A percentile compares a stretch with the other conserved stretches of the same genome.
These are phyloP conservation scores for Lethenteron reissneri DNA, from an alignment of 2,113 vertebrate genomes.

Conservation along the genomic window DNA sequence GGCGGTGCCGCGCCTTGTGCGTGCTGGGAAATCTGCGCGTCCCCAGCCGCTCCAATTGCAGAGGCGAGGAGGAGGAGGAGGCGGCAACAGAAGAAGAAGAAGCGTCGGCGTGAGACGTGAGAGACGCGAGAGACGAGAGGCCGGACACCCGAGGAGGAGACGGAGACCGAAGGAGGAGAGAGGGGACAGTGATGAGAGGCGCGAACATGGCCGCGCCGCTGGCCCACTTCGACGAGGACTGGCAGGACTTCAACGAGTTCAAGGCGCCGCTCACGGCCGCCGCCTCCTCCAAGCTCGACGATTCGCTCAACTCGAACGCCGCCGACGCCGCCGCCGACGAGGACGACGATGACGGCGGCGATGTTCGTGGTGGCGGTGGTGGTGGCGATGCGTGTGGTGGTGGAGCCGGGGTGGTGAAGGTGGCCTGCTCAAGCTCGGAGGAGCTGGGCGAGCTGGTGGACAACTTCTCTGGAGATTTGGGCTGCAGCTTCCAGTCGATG, in stretches of 20 bases:
- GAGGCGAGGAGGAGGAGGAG: no score
- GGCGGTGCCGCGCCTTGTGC: no score
- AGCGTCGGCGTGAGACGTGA: no score
- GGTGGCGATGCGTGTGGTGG: no score
- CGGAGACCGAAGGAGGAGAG: not conserved
- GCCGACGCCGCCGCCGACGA: no score
- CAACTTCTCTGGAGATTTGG: slow-evolving; percentile 61
- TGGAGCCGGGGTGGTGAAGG: slow-evolving; percentile 15
- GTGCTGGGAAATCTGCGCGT: no score
- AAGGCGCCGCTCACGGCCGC: slow-evolving; percentile 17
- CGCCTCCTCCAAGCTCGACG: slow-evolving; percentile 16
- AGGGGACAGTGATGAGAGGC: slow-evolving; percentile 7
- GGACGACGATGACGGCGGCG: slow-evolving; percentile 33
- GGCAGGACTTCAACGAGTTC: slow-evolving; percentile 36
- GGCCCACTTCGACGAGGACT: slow-evolving; percentile 70
- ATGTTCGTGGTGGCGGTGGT: slow-evolving; percentile 12
- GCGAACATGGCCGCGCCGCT: slow-evolving; percentile 55
- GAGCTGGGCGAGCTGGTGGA: slow-evolving; percentile 77
- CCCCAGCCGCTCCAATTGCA: no score
- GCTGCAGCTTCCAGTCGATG: slow-evolving; percentile 79
- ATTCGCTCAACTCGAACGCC: no score
- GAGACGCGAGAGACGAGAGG: no score
- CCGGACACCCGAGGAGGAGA: no score
- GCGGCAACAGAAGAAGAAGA: no score
- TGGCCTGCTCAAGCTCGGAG: slow-evolving; percentile 31